Evolutionary conservation across 2,888 invertebrate genomes (phyloP).

Genomic region (Fragum whitleyi): DNA sequence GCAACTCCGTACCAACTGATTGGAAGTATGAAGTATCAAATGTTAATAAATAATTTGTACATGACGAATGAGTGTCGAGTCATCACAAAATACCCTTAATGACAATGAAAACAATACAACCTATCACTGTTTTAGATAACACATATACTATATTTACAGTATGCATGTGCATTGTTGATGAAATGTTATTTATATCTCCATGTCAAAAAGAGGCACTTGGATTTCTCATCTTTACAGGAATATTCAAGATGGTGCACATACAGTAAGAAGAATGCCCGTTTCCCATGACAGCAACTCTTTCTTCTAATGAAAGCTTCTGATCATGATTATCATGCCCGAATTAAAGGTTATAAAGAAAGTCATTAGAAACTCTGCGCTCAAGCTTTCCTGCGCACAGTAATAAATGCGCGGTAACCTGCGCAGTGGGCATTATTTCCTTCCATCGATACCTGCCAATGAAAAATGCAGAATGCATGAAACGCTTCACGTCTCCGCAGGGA

Average conservation of each 20-base stretch:
- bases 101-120: background rate
- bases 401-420: slow-evolving; percentile 30
- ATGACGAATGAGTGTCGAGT: background rate
- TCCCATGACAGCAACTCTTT: background rate
- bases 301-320: slow-evolving; percentile 5
- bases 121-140: no score
- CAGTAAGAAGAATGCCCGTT: background rate
- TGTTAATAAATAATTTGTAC: slow-evolving; percentile 20
- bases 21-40: slow-evolving; percentile 2
- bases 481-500: background rate
- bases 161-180: background rate
- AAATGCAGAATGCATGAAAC: slow-evolving; percentile 29
- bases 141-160: no score
- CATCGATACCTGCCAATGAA: slow-evolving; percentile 11
- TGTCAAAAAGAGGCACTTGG: background rate
- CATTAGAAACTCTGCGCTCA: slow-evolving; percentile 15
- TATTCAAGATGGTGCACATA: background rate
- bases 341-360: slow-evolving; percentile 22
- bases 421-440: background rate
- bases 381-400: slow-evolving; percentile 15
- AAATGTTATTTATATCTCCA: background rate
- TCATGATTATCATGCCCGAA: slow-evolving; percentile 15
- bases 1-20: background rate
- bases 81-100: background rate
- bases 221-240: background rate